Base-by-base conservation (phyloP, 1,140 invertebrate species). In the Papilio dardanus region DNA sequence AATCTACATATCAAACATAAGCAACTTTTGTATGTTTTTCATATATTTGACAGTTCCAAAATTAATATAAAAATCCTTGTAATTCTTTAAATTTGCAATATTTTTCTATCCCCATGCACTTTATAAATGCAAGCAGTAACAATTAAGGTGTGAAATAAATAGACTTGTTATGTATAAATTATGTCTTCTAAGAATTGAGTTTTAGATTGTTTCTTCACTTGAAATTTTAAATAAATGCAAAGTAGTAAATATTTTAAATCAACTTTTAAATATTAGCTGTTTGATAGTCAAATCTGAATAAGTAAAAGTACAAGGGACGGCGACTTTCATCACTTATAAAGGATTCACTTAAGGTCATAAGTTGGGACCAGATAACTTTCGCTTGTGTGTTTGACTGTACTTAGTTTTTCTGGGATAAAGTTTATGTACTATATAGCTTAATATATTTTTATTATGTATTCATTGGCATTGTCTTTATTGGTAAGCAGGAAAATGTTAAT, bases 401-500 rank as follows among this genome's bases (percentile, higher is more conserved):
- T 46, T 46, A 46, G n/a, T n/a, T 46, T 46, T n/a, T 46, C 42
- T 6, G n/a, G 5, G 42, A 16, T 19, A 19, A 16, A 42, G 14
- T 19, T 46, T 46, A 2, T 46, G 42, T 46, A 46, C n/a, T 46
- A 46, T 19, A 19, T 7, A 19, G 6, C 5, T 19, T 19, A n/a
- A n/a, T 46, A 46, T 46, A 19, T 19, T 46, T 46, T 19, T 46
- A 46, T n/a, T 16, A 46, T 2, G 19, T 46, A 46, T 46, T 16
- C 19, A 46, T 46, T 35, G 30, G 33, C 16, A 19, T 16, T 67
- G n/a, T 67, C 16, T 67, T 40, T 40, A 68, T 19, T 35, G 12
- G 19, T 69, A 69, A 69, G 21, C 35, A 24, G 66, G 67, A 42
- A 33, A 33, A 21, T 24, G 67, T 35, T 21, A 40, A 24, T 40